Evolutionary conservation across 2,888 invertebrate genomes (phyloP).

Genomic region (Cosmia pyralina): DNA sequence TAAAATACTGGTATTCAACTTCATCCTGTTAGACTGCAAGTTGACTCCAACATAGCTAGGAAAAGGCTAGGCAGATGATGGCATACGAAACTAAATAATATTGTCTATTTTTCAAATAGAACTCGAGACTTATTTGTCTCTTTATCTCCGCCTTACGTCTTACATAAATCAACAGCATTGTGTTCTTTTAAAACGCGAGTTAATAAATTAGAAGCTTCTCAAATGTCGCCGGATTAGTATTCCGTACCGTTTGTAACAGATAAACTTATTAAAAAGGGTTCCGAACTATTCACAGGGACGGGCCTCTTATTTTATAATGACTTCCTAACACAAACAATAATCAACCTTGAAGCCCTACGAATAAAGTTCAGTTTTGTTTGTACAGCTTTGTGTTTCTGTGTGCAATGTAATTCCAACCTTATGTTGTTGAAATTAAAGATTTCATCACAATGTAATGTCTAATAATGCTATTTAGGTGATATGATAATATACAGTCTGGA

Average conservation of each 20-base stretch:
- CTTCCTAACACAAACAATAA: neutral
- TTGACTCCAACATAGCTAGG: too few relatives aligned
- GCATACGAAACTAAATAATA: neutral
- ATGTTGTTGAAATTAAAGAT: neutral
- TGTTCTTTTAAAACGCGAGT: conserved; percentile 8
- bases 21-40: too few relatives aligned
- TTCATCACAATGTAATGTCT: neutral
- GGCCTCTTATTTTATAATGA: conserved; percentile 50
- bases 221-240: conserved; percentile 45
- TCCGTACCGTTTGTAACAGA: conserved; percentile 33
- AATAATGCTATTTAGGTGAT: conserved; percentile 56
- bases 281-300: conserved; percentile 10
- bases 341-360: rapidly evolving
- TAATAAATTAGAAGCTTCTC: conserved; percentile 51
- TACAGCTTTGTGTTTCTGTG: rapidly evolving
- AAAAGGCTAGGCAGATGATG: too few relatives aligned
- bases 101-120: neutral
- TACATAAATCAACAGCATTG: conserved; percentile 21
- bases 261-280: conserved; percentile 59
- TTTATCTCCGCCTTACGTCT: neutral
- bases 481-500: conserved; percentile 48
- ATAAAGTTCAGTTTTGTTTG: conserved; percentile 4
- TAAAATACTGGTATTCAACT: too few relatives aligned
- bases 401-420: conserved; percentile 34
- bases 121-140: neutral